These are phyloP conservation scores for Diabrotica undecimpunctata DNA, from an alignment of 1,140 invertebrate species.

Conservation along the genomic window DNA sequence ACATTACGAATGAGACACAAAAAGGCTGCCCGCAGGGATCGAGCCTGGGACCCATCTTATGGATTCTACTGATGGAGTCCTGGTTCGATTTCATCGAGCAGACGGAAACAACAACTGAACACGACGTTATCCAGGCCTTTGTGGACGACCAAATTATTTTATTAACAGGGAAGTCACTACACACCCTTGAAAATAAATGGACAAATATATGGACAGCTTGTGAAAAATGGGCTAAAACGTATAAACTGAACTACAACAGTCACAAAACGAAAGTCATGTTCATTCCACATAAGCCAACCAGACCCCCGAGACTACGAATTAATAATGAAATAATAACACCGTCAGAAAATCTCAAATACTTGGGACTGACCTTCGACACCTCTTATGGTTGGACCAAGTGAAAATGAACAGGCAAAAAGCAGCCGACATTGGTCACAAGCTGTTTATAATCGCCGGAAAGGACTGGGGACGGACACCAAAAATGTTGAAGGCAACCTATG, in stretches of 20 bases:
- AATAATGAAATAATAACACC: not conserved
- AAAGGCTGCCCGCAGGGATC: slow-evolving; percentile 35
- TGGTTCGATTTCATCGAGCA: no score
- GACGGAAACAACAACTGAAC: no score
- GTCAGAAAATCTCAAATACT: slow-evolving; percentile 20
- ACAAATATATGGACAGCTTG: no score
- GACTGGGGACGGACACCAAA: no score
- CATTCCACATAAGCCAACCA: slow-evolving; percentile 2
- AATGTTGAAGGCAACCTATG: no score
- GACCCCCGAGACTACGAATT: slow-evolving; percentile 21
- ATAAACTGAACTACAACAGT: slow-evolving; percentile 22
- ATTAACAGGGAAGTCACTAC: slow-evolving; percentile 19
- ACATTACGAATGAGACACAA: slow-evolving; percentile 6
- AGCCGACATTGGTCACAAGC: no score
- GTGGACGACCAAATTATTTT: slow-evolving; percentile 26
- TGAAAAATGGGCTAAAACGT: slow-evolving; percentile 1
- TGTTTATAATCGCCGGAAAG: no score
- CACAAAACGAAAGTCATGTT: slow-evolving; percentile 29
- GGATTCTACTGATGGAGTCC: no score
- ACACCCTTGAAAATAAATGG: slow-evolving; percentile 20
- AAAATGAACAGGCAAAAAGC: no score
- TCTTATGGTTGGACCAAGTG: slow-evolving; percentile 22
- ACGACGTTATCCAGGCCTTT: no score
- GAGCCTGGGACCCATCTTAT: slow-evolving; percentile 28
- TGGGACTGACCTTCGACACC: slow-evolving; percentile 26